Base-by-base conservation (phyloP, 2,888 invertebrate genomes). In the Frankliniella fusca region DNA sequence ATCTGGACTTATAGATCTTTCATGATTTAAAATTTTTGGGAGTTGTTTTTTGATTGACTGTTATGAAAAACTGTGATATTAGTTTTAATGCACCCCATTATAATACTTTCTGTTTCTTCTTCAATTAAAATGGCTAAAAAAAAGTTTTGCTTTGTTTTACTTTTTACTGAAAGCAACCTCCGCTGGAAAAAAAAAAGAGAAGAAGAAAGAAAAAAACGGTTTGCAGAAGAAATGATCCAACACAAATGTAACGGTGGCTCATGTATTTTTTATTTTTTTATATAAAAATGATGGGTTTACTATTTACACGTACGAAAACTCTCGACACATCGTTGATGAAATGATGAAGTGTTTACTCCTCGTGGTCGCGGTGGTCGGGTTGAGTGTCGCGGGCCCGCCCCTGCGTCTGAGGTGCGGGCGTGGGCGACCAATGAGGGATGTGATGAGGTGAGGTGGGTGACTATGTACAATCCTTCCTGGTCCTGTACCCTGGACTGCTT, bases 1-100 rank as follows among this genome's bases (percentile, higher is more conserved):
- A 83, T 54, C 83, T 83, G 23, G 81, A 84, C 70, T 80, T 83
- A 50, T 83, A 82, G 50, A 18, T 9, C n/a, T 80, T 80, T 80
- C 11, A 20, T 54, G 7, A 9, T 20, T 54, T 15, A 0, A 5
- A 54, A 54, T 12, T 54, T 20, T 11, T 54, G 5, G 5, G 2
- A 5, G 38, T 5, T 38, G 38, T 38, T 38, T 38, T 38, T 12
- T 54, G 54, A 10, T 54, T 15, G 54, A 10, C 15, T 15, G 54
- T 54, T 20, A 54, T 54, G 20, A 54, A 0, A 54, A 1, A 15
- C 38, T 38, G 38, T 38, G 38, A 38, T 38, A 38, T 38, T 38
- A 38, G 38, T 38, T 38, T 38, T 38, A 38, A 38, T 38, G 38
- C 38, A 38, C 5, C 38, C 38, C 38, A 38, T 38, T 5, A 38